Evolutionary conservation across 2,888 invertebrate species (phyloP), one percentile per base, ranked within the genome.

Genomic region (Crossocerus cetratus): DNA sequence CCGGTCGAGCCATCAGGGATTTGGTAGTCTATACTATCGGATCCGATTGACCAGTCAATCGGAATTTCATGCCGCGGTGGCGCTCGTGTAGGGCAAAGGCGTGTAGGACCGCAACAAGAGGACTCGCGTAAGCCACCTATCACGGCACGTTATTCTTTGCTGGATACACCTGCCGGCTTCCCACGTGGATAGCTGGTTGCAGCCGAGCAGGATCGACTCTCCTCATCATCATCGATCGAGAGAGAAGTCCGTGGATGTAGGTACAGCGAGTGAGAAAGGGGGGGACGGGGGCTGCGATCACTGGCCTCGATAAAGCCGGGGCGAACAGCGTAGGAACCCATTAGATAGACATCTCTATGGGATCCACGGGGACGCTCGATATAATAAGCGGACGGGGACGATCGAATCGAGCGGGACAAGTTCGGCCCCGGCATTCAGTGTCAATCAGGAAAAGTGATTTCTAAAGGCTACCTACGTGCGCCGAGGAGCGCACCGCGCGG

Each of bases 401-500:
- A 82, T 85, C 81, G 80, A 83, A 86, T 86, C 83, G 83, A 81
- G 80, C 67, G 81, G 81, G 82, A 84, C 81, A 79, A 74, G 76
- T 83, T 77, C 71, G 75, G 78, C 77, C 67, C 58, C 72, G 72
- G 86, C 81, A 89, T 89, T 87, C 87, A 88, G 83, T 87, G 89
- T 90, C 89, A 89, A 89, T 89, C 90, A 89, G 88, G 80, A 87
- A 89, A 87, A 88, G 86, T 89, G 89, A 90, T 90, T 90, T 89
- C 84, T 87, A 88, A 72, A 82, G 80, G 56, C 66, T 49, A 54
- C 55, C 23, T 23, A 13, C 5, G 42, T 16, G 16, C 55, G 45
- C 62, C 68, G 64, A 59, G 57, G 49, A 67, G 76, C 73, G 69
- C 66, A 60, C 66, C 67, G 45, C 60, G 55, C 67, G n/a, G 13